phyloP scores from a whole-genome alignment of 2,113 vertebrate species.

The Oenanthe melanoleuca region DNA sequence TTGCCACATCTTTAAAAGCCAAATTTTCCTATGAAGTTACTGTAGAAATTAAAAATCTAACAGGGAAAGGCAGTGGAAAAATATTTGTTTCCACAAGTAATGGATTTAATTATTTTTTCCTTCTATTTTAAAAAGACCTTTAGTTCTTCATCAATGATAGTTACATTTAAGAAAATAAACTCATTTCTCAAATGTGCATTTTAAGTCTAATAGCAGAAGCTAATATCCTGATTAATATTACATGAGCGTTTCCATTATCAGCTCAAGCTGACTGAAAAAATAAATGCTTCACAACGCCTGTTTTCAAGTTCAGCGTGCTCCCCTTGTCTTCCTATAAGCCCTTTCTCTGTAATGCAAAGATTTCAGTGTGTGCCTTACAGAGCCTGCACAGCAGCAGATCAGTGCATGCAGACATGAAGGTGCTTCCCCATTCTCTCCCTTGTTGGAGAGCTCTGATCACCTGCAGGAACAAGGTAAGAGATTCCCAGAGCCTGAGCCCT shows the following conservation, averaged over 20 bases:
- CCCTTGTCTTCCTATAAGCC: not conserved
- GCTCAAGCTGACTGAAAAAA: not conserved
- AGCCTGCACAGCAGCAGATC: not conserved
- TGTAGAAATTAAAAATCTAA: not conserved
- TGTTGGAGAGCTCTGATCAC: no score
- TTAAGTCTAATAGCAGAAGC: not conserved
- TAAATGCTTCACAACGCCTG: not conserved
- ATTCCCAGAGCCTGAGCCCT: not conserved
- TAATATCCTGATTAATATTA: not conserved
- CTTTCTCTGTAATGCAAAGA: not conserved
- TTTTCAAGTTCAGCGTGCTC: not conserved
- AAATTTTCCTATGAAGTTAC: not conserved
- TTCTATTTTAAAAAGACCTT: not conserved
- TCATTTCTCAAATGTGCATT: not conserved
- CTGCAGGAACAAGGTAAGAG: fast-evolving
- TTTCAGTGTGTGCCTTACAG: not conserved
- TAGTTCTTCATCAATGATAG: not conserved
- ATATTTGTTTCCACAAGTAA: not conserved
- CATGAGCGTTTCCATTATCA: not conserved
- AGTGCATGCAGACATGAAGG: fast-evolving
- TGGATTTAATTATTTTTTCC: not conserved
- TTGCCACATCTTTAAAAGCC: not conserved
- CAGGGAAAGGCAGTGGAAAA: not conserved
- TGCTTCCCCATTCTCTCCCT: no score
- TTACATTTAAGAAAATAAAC: not conserved